Evolutionary conservation across 2,797 vertebrate genomes (phyloP).

Genomic region (Gouania willdenowi): DNA sequence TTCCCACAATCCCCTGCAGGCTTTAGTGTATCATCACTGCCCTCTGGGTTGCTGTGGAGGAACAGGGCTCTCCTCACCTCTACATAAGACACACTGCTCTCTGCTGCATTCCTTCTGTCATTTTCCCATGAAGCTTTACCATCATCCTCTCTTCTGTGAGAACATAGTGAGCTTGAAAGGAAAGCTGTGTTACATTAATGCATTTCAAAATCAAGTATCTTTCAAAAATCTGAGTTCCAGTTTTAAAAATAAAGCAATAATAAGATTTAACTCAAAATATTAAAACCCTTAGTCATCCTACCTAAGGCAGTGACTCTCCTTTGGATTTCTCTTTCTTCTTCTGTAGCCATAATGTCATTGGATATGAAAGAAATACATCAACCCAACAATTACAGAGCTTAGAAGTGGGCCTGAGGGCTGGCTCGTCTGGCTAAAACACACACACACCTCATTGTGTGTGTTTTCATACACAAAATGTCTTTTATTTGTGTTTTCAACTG

Average conservation of each 20-base stretch:
- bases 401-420: constrained; percentile 51
- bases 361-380: constrained; percentile 76
- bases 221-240: too few relatives aligned
- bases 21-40: constrained; percentile 68
- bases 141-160: too few relatives aligned
- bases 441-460: too few relatives aligned
- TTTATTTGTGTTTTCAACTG: too few relatives aligned
- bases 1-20: constrained; percentile 68
- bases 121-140: too few relatives aligned
- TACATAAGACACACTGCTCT: constrained; percentile 23
- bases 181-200: too few relatives aligned
- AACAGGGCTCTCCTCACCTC: constrained; percentile 62
- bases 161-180: too few relatives aligned
- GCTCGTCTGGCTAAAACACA: constrained; percentile 44
- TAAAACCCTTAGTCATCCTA: too few relatives aligned
- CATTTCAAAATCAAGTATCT: too few relatives aligned
- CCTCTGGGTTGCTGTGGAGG: constrained; percentile 70
- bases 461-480: too few relatives aligned
- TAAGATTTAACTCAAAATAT: too few relatives aligned
- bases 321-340: background rate
- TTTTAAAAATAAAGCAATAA: too few relatives aligned
- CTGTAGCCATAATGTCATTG: constrained; percentile 38
- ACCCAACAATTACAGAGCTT: constrained; percentile 59
- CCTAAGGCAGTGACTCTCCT: background rate
- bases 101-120: background rate